Conservation (phyloP, 2,888 invertebrate species). For the Amphipyra berbera region DNA sequence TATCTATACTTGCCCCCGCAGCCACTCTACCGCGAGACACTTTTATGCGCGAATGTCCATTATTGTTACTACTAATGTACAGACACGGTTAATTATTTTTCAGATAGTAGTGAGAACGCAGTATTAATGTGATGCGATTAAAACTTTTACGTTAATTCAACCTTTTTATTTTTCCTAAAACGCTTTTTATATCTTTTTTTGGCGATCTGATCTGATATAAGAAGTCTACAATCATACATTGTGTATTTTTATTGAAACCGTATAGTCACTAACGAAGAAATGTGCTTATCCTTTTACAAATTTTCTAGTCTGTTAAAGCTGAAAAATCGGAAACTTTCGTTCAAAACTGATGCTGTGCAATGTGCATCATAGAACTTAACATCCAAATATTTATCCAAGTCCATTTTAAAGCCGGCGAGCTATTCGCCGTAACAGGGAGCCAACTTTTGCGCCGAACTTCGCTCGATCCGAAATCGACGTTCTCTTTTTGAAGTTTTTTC, state of each 20-base stretch:
- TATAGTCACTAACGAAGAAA: neutral
- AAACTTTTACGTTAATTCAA: too few relatives aligned
- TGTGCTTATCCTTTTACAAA: neutral
- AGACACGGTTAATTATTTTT: slow-evolving; percentile 23
- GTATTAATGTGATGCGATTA: neutral
- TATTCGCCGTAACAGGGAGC: slow-evolving; percentile 40
- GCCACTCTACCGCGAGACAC: slow-evolving; percentile 67
- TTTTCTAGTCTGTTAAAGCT: neutral
- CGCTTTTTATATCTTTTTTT: too few relatives aligned
- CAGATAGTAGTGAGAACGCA: slow-evolving; percentile 1
- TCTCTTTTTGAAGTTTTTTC: slow-evolving; percentile 68
- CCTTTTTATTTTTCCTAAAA: too few relatives aligned
- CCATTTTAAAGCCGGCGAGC: slow-evolving; percentile 35
- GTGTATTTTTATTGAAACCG: neutral
- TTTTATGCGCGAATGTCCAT: slow-evolving; percentile 75
- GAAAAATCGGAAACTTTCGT: slow-evolving; percentile 11
- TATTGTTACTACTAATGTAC: slow-evolving; percentile 51
- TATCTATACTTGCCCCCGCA: slow-evolving; percentile 73
- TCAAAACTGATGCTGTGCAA: slow-evolving; percentile 20
- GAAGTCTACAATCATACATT: too few relatives aligned
- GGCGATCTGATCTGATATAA: too few relatives aligned
- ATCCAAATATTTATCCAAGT: slow-evolving; percentile 44
- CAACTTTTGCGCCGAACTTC: slow-evolving; percentile 71
- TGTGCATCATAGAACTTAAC: slow-evolving; percentile 19
- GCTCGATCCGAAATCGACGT: slow-evolving; percentile 66